Base-by-base conservation (phyloP, 2,797 vertebrate genomes). In the Eutrigla gurnardus region DNA sequence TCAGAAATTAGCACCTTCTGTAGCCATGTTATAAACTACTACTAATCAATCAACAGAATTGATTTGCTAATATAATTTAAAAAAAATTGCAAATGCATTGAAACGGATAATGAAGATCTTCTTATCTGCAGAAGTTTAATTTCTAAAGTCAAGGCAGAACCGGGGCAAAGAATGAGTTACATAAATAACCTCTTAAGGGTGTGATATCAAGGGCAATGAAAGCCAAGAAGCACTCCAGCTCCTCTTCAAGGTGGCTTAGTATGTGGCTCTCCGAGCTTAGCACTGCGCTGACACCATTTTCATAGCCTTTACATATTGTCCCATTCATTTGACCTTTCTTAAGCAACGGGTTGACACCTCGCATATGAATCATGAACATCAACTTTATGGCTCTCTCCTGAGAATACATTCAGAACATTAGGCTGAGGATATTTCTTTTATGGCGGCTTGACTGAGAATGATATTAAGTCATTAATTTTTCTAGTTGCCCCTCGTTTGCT, bases 371-470 rank as follows among this genome's bases (percentile, higher is more conserved):
- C 75, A 87, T 4, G 53, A 47, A 70, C 79, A 65, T 78, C 71
- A 81, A 75, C 77, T 83, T 89, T 76, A 88, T 65, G 67, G 76
- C 77, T 70, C 71, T 75, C 75, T 87, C 78, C 74, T 77, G 69
- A 65, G 85, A 85, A 87, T 86, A 82, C 79, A 88, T 85, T 82
- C 72, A 72, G 58, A 81, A 85, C 87, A 90, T 89, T 79, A 89
- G 58, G 60, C 65, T 17, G 64, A 61, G 58, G 68, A 88, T 76
- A 84, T 78, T 64, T 80, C 76, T 79, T 86, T 78, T 68, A 82
- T 25, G 57, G 69, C 49, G 10, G 68, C 78, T 79, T 77, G 78
- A 86, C 86, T 46, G 59, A 69, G 67, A 84, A 65, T 64, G 55
- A 88, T 86, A 88, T 85, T 75, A 60, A 68, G 65, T 50, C 70